A percentile compares a stretch with the other conserved stretches of the same genome.
Evolutionary conservation across 2,113 vertebrate species (phyloP).

Genomic region (Poecilia latipinna): DNA sequence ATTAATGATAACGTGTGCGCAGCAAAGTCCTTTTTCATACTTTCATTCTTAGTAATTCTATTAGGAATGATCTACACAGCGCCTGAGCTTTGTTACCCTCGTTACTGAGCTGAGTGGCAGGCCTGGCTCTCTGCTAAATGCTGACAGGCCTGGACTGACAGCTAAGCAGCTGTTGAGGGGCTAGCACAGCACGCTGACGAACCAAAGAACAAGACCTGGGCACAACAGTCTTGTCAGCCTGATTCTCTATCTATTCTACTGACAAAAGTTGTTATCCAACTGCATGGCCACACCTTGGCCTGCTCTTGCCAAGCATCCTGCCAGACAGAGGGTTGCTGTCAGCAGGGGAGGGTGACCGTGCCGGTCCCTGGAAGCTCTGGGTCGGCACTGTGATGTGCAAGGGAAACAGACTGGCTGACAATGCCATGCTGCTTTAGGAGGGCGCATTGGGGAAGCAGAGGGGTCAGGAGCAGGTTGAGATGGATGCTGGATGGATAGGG

Average conservation of each 20-base stretch:
- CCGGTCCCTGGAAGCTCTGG: constrained; percentile 58
- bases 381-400: constrained; percentile 70
- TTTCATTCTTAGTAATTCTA: constrained; percentile 38
- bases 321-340: constrained; percentile 65
- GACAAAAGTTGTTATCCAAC: constrained; percentile 60
- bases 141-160: constrained; percentile 71
- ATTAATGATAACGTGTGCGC: constrained; percentile 14
- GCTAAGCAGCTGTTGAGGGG: constrained; percentile 71
- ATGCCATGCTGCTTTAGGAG: constrained; percentile 66
- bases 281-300: constrained; percentile 50
- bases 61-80: constrained; percentile 35
- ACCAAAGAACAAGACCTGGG: constrained; percentile 48
- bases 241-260: constrained; percentile 45
- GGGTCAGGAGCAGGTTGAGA: constrained; percentile 54
- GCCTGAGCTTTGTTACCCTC: constrained; percentile 38
- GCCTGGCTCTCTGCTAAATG: constrained; percentile 43
- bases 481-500: constrained; percentile 53
- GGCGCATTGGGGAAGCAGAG: constrained; percentile 29
- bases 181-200: constrained; percentile 55
- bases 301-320: constrained; percentile 55
- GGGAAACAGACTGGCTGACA: constrained; percentile 72
- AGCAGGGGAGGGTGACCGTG: constrained; percentile 55
- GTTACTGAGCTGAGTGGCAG: constrained; percentile 53
- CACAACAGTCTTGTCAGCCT: constrained; percentile 43
- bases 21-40: constrained; percentile 16